phyloP scores from a whole-genome alignment of 2,888 invertebrate species.

The Trachelus troglodyta region DNA sequence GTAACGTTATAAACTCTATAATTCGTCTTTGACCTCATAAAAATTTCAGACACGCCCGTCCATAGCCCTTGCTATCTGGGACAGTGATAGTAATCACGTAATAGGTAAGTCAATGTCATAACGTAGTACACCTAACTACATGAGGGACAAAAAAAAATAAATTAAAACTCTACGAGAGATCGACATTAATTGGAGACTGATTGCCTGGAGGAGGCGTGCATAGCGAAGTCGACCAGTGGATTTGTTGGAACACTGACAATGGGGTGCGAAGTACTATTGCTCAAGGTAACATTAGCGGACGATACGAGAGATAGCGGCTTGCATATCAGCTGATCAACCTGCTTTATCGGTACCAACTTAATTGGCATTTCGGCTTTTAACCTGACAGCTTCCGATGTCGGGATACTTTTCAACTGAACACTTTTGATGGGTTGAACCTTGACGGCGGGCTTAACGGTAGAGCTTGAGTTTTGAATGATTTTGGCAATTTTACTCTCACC shows the following conservation, averaged over 20 bases:
- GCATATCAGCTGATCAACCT: slow-evolving; percentile 54
- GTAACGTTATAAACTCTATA: slow-evolving; percentile 47
- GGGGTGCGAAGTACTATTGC: slow-evolving; percentile 45
- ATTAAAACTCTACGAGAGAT: slow-evolving; percentile 55
- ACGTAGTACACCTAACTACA: slow-evolving; percentile 21
- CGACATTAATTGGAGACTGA: slow-evolving; percentile 60
- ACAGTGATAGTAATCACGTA: slow-evolving; percentile 17
- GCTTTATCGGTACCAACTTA: slow-evolving; percentile 48
- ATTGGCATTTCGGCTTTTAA: slow-evolving; percentile 50
- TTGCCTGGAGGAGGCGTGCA: slow-evolving; percentile 59
- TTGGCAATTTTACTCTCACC: slow-evolving; percentile 57
- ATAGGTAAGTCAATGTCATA: slow-evolving; percentile 18
- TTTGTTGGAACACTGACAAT: slow-evolving; percentile 47
- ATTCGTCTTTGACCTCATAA: slow-evolving; percentile 39
- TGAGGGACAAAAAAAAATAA: slow-evolving; percentile 49
- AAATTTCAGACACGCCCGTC: slow-evolving; percentile 46
- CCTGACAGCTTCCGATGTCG: slow-evolving; percentile 53
- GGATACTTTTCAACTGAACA: slow-evolving; percentile 46
- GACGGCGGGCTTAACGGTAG: slow-evolving; percentile 29
- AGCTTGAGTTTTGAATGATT: slow-evolving; percentile 35
- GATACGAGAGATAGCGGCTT: slow-evolving; percentile 53
- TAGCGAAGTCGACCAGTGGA: slow-evolving; percentile 59
- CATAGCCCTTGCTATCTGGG: slow-evolving; percentile 53
- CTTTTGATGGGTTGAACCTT: slow-evolving; percentile 46
- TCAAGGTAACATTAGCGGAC: slow-evolving; percentile 45